Percentiles rank a stretch among this genome's conserved stretches.
phyloP scores from a whole-genome alignment of 1,140 invertebrate species.

The Brachionus asplanchnoidis region DNA sequence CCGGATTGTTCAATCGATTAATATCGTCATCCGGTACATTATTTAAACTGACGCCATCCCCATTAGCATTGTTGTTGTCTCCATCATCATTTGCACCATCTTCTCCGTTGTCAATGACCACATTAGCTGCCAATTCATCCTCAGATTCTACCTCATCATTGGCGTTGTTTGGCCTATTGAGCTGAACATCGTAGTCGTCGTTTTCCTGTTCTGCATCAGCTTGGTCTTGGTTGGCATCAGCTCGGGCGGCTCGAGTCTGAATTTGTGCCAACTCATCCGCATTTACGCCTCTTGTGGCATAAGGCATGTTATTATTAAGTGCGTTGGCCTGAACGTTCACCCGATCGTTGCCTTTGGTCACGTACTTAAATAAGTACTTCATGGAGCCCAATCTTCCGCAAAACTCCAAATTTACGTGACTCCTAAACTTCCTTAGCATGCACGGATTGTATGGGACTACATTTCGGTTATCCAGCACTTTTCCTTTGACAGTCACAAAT shows the following conservation, averaged over 20 bases:
- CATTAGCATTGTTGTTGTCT: neutral
- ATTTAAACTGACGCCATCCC: neutral
- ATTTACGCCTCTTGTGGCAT: neutral
- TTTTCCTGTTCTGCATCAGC: neutral
- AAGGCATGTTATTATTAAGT: neutral
- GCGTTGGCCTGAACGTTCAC: neutral
- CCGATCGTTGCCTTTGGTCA: too few species aligned
- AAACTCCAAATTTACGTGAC: neutral
- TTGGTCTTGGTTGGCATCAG: neutral
- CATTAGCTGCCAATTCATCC: too few species aligned
- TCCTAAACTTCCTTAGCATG: neutral
- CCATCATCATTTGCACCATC: too few species aligned
- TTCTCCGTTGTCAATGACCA: too few species aligned
- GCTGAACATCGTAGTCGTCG: neutral
- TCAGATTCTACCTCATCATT: too few species aligned
- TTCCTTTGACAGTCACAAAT: neutral
- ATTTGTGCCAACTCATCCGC: neutral
- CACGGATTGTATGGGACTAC: neutral
- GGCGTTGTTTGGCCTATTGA: too few species aligned
- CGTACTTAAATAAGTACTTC: too few species aligned
- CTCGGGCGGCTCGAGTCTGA: too few species aligned
- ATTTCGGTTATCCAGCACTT: neutral
- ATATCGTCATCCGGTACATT: too few species aligned
- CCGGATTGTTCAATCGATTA: neutral
- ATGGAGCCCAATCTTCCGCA: neutral